A percentile compares a stretch with the other conserved stretches of the same genome.
Evolutionary conservation across 92 coral and sea anemone genomes (phyloP).

Genomic region (Paragorgia papillata): DNA sequence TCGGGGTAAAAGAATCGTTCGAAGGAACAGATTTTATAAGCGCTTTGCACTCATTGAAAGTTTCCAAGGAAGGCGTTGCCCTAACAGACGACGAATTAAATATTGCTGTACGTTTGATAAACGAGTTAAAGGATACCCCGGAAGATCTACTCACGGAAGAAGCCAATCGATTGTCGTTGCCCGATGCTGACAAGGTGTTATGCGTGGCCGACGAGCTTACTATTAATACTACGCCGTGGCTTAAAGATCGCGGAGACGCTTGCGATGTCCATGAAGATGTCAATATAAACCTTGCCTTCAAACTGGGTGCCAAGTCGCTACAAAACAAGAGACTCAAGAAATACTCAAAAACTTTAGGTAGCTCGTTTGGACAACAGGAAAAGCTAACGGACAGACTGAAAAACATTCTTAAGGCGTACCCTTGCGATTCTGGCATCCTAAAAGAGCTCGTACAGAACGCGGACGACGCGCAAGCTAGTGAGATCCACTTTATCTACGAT

Average conservation of each 20-base stretch:
- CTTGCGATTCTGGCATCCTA: slow-evolving; percentile 47
- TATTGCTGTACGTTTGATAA: slow-evolving; percentile 59
- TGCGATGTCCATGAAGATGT: slow-evolving; percentile 15
- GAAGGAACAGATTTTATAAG: slow-evolving; percentile 44
- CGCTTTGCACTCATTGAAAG: slow-evolving; percentile 55
- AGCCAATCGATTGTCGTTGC: slow-evolving; percentile 35
- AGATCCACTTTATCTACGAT: slow-evolving; percentile 51
- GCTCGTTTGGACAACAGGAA: slow-evolving; percentile 46
- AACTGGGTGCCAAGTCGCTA: slow-evolving; percentile 45
- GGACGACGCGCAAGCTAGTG: slow-evolving; percentile 52
- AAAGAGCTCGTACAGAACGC: slow-evolving; percentile 58
- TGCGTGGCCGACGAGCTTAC: slow-evolving; percentile 29
- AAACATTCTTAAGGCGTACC: slow-evolving; percentile 45
- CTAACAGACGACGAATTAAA: slow-evolving; percentile 57
- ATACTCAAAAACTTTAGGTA: slow-evolving; percentile 8
- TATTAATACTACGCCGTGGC: slow-evolving; percentile 50
- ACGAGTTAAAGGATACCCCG: slow-evolving; percentile 50
- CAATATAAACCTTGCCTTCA: slow-evolving; percentile 23
- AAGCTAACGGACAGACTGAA: slow-evolving; percentile 44
- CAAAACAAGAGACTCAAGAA: slow-evolving; percentile 25
- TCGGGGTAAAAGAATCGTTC: slow-evolving; percentile 56
- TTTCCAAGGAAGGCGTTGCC: slow-evolving; percentile 47
- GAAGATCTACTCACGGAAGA: slow-evolving; percentile 32
- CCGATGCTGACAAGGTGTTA: slow-evolving; percentile 1
- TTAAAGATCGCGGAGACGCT: slow-evolving; percentile 17